Evolutionary conservation across 2,113 vertebrate species (phyloP), one percentile per base, ranked within the genome.

Genomic region (Rhombomys opimus): DNA sequence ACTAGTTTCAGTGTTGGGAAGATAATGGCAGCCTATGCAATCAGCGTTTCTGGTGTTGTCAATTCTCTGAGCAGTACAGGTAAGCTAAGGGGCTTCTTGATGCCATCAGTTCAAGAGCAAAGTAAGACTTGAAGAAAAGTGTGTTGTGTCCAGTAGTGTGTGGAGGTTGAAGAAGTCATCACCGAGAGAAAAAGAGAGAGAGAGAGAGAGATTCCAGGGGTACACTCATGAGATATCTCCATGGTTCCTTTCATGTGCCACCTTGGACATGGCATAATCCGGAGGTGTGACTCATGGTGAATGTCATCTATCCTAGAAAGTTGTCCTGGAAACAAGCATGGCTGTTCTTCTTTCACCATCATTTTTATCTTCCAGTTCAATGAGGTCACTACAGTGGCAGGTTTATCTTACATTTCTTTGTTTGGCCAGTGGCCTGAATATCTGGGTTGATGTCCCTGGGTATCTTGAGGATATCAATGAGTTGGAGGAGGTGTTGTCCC

Each of bases 381-480:
- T 87, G 94, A 96, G 90, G 90, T 95, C 88, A 92, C 65, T 84
- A 50, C 87, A 78, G 50, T 52, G 86, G 86, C 86, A 95, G 76
- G 72, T 91, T 96, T 96, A 93, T 96, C 96, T 97, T 89, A 94
- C 67, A 87, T 95, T 95, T 95, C 89, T 95, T 93, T 94, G 89
- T 95, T 95, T 97, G 95, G 96, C 95, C 70, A 70, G 80, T 50
- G 67, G 92, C 90, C 96, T 88, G 38, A 27, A 41, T 92, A 32
- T 87, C 91, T 76, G 92, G 41, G 65, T 52, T 96, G 72, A 70
- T 25, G 27, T 95, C 63, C 87, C 41, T 41, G 88, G 80, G 41
- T 81, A 59, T 92, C 72, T 81, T 67, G 6, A 25, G 59, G 86
- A 93, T 90, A 70, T 50, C 95, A 76, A 2, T 25, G 70, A 78